Evolutionary conservation across 2,113 vertebrate species (phyloP), one percentile per base, ranked within the genome.

Genomic region (Garra rufa): DNA sequence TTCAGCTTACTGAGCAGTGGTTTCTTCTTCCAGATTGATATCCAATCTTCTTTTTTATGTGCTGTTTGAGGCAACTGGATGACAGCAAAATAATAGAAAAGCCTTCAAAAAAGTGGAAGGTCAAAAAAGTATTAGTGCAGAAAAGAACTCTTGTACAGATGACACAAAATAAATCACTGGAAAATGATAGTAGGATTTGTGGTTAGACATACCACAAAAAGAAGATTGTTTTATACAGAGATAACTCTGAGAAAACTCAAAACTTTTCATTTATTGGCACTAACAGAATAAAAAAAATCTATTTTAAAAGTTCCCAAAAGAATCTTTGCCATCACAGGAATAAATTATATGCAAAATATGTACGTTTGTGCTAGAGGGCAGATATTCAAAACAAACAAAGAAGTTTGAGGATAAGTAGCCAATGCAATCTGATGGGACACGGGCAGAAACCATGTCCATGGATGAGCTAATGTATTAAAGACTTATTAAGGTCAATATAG

Each of bases 31-130:
- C 10, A n/a, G 10, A 24, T 43, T 70, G 67, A 6, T 6, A 70
- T 70, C 67, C 38, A 43, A 41, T 70, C 19, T 41, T 3, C 4
- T 70, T 43, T 70, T 65, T 30, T 70, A 10, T 21, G 17, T 21
- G 19, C 10, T 5, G 4, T 70, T 70, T 43, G 30, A 67, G 15
- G 30, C 0, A 67, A 67, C 17, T 67, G 30, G 30, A 67, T 67
- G 67, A 43, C 24, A 70, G 10, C 21, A 70, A 10, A 70, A 24
- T 70, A 70, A 70, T 70, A 67, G 30, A 67, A 67, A 67, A 67
- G 15, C 63, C 30, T 34, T 34, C 28, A 67, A 34, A 28, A 70
- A 69, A 69, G 17, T 41, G 9, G 65, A 41, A 41, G 17, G 30
- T 69, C 7, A 34, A 69, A 69, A 1, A 19, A 38, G 28, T 65